These are phyloP conservation scores for Anableps anableps DNA, from an alignment of 2,797 vertebrate genomes.

Conservation along the genomic window DNA sequence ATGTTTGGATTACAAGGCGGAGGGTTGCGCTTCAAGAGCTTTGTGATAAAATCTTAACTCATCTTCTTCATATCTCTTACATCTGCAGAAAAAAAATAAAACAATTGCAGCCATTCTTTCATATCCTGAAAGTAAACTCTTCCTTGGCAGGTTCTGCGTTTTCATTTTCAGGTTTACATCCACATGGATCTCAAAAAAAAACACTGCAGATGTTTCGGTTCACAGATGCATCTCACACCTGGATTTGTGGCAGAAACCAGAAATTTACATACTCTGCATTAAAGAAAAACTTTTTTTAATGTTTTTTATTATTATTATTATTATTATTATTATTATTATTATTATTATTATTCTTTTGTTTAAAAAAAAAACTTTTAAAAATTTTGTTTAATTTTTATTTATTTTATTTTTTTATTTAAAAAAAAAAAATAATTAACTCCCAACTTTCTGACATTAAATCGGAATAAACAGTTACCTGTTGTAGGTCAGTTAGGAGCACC, in stretches of 20 bases:
- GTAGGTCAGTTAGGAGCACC: neutral
- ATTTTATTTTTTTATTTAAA: too few relatives aligned
- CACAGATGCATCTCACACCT: constrained; percentile 52
- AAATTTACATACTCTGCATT: too few relatives aligned
- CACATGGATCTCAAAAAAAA: constrained; percentile 45
- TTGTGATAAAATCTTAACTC: constrained; percentile 32
- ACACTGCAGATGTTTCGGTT: constrained; percentile 42
- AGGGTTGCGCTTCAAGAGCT: constrained; percentile 57
- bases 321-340: too few relatives aligned
- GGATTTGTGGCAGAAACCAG: neutral
- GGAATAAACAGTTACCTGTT: too few relatives aligned
- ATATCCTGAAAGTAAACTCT: constrained; percentile 35
- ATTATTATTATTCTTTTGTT: too few relatives aligned
- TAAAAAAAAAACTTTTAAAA: too few relatives aligned
- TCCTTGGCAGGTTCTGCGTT: constrained; percentile 27
- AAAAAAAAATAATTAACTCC: too few relatives aligned
- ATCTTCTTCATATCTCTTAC: constrained; percentile 29
- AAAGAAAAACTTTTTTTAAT: too few relatives aligned
- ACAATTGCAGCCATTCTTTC: constrained; percentile 43
- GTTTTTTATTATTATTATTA: too few relatives aligned
- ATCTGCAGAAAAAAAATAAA: too few relatives aligned
- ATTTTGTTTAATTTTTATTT: too few relatives aligned
- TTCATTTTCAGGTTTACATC: constrained; percentile 40
- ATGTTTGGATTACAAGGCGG: constrained; percentile 24
- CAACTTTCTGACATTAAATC: too few relatives aligned